A percentile compares a stretch with the other conserved stretches of the same genome.
Conservation (phyloP, 2,888 invertebrate genomes). For the Ferrisia virgata region DNA sequence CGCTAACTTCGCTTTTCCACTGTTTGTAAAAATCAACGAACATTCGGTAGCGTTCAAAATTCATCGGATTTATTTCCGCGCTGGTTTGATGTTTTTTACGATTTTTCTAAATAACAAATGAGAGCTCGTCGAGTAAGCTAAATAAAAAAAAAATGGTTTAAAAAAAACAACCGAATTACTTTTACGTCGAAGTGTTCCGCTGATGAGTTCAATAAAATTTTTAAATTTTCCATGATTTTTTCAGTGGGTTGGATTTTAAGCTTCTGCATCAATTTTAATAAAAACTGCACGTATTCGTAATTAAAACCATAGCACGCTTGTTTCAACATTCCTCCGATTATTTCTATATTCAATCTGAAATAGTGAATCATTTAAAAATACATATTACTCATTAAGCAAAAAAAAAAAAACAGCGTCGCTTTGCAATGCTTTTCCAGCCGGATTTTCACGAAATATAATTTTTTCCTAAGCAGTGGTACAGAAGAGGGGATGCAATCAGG, state of each 20-base stretch:
- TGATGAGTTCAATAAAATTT: constrained; percentile 56
- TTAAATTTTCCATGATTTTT: constrained; percentile 62
- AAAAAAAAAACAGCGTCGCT: constrained; percentile 42
- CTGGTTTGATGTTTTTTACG: background rate
- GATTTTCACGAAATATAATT: too few species aligned
- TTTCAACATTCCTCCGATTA: constrained; percentile 70
- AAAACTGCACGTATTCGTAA: constrained; percentile 65
- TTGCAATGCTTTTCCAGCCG: too few species aligned
- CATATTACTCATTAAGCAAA: background rate
- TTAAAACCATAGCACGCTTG: constrained; percentile 62
- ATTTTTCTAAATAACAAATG: constrained; percentile 26
- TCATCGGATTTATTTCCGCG: background rate
- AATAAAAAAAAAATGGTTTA: background rate
- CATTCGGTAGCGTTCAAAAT: constrained; percentile 46
- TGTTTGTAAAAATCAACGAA: constrained; percentile 47
- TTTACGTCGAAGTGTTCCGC: background rate
- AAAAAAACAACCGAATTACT: background rate
- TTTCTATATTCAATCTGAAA: constrained; percentile 69
- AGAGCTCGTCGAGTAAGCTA: background rate
- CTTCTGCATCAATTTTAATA: constrained; percentile 65
- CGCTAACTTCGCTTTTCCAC: constrained; percentile 46
- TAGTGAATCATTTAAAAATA: constrained; percentile 23
- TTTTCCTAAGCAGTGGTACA: too few species aligned
- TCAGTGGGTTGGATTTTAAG: constrained; percentile 64
- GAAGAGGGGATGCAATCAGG: too few species aligned